Conservation (phyloP, 2,888 invertebrate genomes). For the Pristionchus arcanus region DNA sequence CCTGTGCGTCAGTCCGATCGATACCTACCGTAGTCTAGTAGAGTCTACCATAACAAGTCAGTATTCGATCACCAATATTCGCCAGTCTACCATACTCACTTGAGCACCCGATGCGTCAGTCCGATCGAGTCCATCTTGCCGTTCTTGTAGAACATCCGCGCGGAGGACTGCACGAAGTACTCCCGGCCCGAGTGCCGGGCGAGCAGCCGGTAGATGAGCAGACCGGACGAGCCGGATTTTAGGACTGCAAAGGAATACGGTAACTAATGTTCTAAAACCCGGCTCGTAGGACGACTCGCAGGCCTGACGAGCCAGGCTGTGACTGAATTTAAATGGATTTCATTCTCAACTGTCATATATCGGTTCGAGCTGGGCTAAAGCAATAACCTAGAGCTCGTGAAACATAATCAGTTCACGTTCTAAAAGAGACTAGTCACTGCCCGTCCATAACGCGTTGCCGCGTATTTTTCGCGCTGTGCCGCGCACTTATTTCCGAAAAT, state of each 20-base stretch:
- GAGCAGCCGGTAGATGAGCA: conserved; percentile 98
- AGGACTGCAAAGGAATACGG: conserved; percentile 86
- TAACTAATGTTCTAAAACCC: no score
- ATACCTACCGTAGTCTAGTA: background rate
- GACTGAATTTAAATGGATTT: no score
- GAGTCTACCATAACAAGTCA: background rate
- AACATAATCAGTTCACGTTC: background rate
- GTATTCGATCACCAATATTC: no score
- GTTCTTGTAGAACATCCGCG: conserved; percentile 97
- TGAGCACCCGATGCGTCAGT: conserved; percentile 97
- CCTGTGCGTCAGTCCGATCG: background rate
- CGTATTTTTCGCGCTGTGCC: background rate
- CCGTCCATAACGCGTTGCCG: background rate
- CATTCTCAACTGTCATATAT: no score
- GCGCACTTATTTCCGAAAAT: conserved; percentile 80
- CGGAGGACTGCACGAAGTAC: conserved; percentile 98
- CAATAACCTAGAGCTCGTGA: background rate
- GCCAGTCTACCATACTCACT: conserved; percentile 84
- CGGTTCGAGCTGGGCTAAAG: no score
- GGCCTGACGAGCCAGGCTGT: no score
- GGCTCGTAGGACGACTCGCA: no score
- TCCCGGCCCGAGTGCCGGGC: conserved; percentile 81
- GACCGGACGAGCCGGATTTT: conserved; percentile 98
- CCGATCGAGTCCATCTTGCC: conserved; percentile 99
- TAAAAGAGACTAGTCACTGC: no score